Conservation (phyloP, 2,888 invertebrate genomes). For the Julus scanicus region DNA sequence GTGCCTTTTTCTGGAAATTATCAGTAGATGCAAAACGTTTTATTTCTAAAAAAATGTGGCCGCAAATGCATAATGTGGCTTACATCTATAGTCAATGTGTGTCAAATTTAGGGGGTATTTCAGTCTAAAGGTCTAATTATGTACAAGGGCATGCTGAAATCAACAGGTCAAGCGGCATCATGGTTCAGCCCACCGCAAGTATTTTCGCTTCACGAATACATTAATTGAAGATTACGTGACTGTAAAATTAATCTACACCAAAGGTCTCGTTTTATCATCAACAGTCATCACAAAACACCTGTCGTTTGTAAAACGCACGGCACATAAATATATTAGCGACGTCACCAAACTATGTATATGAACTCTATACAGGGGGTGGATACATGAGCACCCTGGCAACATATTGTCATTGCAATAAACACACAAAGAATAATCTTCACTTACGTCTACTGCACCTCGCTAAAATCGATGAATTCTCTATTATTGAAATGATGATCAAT, state of each 20-base stretch:
- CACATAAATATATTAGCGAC: slow-evolving; percentile 31
- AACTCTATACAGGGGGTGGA: slow-evolving; percentile 19
- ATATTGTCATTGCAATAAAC: not conserved
- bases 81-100: not conserved
- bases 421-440: not conserved
- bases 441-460: not conserved
- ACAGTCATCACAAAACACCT: not conserved
- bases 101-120: not conserved
- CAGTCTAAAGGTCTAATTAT: no score
- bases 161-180: slow-evolving; percentile 4
- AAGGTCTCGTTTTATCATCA: not conserved
- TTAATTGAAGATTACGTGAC: not conserved
- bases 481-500: not conserved
- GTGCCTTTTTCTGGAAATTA: no score
- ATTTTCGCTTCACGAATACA: not conserved
- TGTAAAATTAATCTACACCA: not conserved
- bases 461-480: not conserved
- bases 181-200: not conserved
- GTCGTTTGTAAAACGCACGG: not conserved
- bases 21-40: no score
- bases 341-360: not conserved
- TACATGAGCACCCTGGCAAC: not conserved
- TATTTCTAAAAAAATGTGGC: no score
- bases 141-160: not conserved
- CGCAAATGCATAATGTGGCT: no score